Percentiles rank a stretch among this genome's conserved stretches.
phyloP scores from a whole-genome alignment of 2,888 invertebrate species.

The Drosophila paranaensis region DNA sequence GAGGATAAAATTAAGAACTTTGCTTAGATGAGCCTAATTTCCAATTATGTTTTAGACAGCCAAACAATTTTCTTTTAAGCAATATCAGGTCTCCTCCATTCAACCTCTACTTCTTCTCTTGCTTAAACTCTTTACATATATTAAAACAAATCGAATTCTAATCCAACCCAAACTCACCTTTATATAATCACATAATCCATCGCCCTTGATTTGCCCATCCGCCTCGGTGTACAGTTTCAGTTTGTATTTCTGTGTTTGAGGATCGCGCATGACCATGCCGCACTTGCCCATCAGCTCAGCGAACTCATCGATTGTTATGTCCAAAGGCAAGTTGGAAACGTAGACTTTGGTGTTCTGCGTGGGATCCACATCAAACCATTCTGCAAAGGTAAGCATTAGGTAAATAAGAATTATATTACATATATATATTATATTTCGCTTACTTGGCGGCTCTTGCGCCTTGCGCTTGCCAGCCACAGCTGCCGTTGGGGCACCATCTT shows the following conservation, averaged over 20 bases:
- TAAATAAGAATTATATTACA: no score
- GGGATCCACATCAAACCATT: constrained; percentile 97
- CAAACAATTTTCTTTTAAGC: no score
- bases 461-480: constrained; percentile 84
- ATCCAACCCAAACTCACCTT: constrained; percentile 87
- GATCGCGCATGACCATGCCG: constrained; percentile 96
- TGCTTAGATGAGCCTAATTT: background rate
- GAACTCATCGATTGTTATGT: constrained; percentile 95
- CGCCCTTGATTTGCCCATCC: constrained; percentile 95
- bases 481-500: constrained; percentile 16
- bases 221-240: constrained; percentile 95
- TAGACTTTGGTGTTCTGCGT: constrained; percentile 97
- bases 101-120: no score
- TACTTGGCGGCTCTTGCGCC: constrained; percentile 85
- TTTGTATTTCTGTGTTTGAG: constrained; percentile 91
- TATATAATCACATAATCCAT: constrained; percentile 97
- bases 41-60: no score
- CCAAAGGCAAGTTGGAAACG: constrained; percentile 95
- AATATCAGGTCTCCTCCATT: no score
- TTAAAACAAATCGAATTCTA: background rate
- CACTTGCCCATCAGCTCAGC: constrained; percentile 97
- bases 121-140: background rate
- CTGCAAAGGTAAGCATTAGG: constrained; percentile 82
- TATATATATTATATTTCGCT: constrained; percentile 38
- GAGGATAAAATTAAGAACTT: background rate